Conservation (phyloP, 2,888 invertebrate genomes). For the Zele albiditarsus region DNA sequence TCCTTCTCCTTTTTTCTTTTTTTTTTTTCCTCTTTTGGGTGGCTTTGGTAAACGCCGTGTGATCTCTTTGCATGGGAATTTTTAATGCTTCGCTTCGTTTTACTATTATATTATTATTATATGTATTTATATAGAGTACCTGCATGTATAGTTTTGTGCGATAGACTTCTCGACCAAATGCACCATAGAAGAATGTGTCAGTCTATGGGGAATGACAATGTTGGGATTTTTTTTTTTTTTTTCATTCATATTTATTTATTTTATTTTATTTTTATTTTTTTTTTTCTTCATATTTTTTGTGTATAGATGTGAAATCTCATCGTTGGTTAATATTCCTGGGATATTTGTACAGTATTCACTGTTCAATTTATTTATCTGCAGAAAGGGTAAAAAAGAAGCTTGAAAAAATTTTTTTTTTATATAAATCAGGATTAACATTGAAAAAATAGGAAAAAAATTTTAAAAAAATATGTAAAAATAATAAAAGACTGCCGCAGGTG, state of each 20-base stretch:
- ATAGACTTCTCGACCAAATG: background rate
- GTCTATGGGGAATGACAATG: background rate
- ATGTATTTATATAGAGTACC: conserved; percentile 2
- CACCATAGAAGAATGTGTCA: background rate
- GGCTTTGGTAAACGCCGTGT: conserved; percentile 6
- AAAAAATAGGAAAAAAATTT: too few species aligned
- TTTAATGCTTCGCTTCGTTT: background rate
- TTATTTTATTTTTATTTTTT: background rate
- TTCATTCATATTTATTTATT: background rate
- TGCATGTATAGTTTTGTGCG: background rate
- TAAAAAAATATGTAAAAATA: too few species aligned
- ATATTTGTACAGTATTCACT: too few species aligned
- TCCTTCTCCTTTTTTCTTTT: background rate
- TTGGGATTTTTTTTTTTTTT: background rate
- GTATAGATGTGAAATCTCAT: too few species aligned
- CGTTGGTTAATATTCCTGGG: too few species aligned
- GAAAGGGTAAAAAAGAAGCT: too few species aligned
- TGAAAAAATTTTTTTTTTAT: too few species aligned
- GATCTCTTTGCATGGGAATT: conserved; percentile 10
- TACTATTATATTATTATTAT: background rate
- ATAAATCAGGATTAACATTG: too few species aligned
- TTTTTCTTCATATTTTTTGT: background rate
- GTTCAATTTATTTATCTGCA: too few species aligned
- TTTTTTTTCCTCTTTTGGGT: background rate
- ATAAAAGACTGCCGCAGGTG: background rate